Percentiles rank a stretch among this genome's conserved stretches.
Conservation (phyloP, 2,113 vertebrate species). For the Emydocephalus ijimae region DNA sequence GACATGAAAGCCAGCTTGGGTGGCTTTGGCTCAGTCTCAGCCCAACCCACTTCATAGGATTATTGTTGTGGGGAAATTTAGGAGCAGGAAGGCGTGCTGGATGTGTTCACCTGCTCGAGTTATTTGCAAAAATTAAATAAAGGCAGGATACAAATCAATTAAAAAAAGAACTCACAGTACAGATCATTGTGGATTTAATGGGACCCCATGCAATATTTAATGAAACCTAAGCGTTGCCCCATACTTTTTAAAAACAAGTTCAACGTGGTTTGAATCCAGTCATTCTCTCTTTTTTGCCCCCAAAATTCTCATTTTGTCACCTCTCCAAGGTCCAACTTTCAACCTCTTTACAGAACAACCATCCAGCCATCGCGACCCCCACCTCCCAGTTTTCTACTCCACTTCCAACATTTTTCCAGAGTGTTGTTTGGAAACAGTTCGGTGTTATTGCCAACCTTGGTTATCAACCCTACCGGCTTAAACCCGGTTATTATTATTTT, state of each 20-base stretch:
- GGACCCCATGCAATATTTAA: not conserved
- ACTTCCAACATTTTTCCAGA: not conserved
- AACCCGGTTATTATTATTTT: conserved; percentile 52
- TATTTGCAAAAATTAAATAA: not conserved
- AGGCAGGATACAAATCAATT: not conserved
- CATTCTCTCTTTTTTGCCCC: no score
- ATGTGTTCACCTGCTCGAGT: not conserved
- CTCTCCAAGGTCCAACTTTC: not conserved
- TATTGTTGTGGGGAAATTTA: not conserved
- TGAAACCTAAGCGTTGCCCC: not conserved
- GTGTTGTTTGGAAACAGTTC: not conserved
- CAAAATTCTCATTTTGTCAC: not conserved
- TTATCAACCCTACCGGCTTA: conserved; percentile 48
- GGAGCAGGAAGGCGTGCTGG: not conserved
- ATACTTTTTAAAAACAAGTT: not conserved
- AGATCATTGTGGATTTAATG: not conserved
- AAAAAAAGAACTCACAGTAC: not conserved
- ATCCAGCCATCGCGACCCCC: not conserved
- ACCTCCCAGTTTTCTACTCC: not conserved
- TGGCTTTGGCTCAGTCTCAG: not conserved
- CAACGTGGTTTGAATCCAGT: not conserved
- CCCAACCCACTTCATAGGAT: not conserved
- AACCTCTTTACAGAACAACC: not conserved
- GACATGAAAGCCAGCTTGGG: no score
- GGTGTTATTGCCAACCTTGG: not conserved